Conservation (phyloP, 1,140 invertebrate species). For the Dinoponera quadriceps region DNA sequence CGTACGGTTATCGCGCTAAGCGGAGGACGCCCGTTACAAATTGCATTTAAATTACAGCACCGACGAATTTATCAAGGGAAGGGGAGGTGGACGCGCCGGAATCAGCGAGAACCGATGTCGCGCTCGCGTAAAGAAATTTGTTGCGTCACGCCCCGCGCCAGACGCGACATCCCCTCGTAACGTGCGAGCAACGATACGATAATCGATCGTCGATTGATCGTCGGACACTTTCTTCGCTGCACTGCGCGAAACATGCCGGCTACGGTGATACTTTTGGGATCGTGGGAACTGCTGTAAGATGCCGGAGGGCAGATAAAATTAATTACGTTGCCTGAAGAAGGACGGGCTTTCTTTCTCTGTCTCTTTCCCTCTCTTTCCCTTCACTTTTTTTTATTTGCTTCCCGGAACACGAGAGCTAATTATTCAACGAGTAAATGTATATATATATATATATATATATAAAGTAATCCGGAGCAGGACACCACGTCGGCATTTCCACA, state of each 20-base stretch:
- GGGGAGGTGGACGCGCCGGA: no score
- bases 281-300: conserved; percentile 10
- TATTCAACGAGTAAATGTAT: conserved; percentile 38
- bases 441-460: no score
- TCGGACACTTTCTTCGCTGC: no score
- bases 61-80: background rate
- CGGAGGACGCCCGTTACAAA: background rate
- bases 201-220: background rate
- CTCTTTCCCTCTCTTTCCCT: background rate
- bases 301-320: conserved; percentile 24
- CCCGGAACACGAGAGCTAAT: conserved; percentile 13
- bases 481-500: background rate
- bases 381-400: background rate
- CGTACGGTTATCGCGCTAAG: background rate
- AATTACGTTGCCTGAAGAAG: conserved; percentile 13
- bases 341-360: background rate
- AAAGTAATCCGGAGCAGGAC: conserved; percentile 27
- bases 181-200: background rate
- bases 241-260: no score
- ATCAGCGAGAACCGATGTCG: background rate
- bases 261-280: background rate
- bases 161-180: background rate
- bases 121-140: background rate
- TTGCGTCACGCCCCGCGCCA: background rate
- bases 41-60: conserved; percentile 15